Base-by-base conservation (phyloP, 2,888 invertebrate species). In the Spodoptera picta region DNA sequence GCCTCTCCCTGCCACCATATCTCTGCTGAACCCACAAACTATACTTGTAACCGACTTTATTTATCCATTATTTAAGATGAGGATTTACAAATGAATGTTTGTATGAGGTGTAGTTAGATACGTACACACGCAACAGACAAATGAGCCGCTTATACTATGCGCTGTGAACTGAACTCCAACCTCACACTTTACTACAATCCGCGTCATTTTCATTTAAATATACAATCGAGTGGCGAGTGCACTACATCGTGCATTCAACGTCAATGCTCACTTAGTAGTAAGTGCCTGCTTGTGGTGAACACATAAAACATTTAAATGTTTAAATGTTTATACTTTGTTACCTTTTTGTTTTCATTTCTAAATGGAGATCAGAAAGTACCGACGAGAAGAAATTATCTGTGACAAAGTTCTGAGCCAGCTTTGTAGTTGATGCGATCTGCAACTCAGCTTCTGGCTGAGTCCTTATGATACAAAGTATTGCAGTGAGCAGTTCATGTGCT, bases 391-490 rank as follows among this genome's bases (percentile, higher is more conserved):
- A 57, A 69, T 52, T 43, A 53, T 58, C 49, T 36, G 7, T 31
- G 36, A 47, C 44, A 43, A 66, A 66, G 51, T 66, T 72, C 9
- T 52, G 51, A 67, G 47, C 45, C 47, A 65, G 57, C 45, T 71
- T 66, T 55, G 54, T 60, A 71, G 61, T 71, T 51, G 14, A 41
- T 31, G 11, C 43, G 57, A 58, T 51, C 36, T 61, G 54, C 10
- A 50, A 53, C 44, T 71, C 49, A 19, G 41, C 59, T 56, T 7
- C 60, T 11, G 50, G 55, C 48, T 19, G 11, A 51, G 41, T 60
- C 58, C 56, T 57, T 62, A 61, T 67, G 67, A 63, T 65, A 69
- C 50, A 54, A 54, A 58, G 72, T 57, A 52, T 61, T 57, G 54
- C 66, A 42, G 42, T 52, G 14, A 60, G 56, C 65, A 61, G 57